Percentiles rank a stretch among this genome's conserved stretches.
These are phyloP conservation scores for Mythimna albipuncta DNA, from an alignment of 2,888 invertebrate species.

Conservation along the genomic window DNA sequence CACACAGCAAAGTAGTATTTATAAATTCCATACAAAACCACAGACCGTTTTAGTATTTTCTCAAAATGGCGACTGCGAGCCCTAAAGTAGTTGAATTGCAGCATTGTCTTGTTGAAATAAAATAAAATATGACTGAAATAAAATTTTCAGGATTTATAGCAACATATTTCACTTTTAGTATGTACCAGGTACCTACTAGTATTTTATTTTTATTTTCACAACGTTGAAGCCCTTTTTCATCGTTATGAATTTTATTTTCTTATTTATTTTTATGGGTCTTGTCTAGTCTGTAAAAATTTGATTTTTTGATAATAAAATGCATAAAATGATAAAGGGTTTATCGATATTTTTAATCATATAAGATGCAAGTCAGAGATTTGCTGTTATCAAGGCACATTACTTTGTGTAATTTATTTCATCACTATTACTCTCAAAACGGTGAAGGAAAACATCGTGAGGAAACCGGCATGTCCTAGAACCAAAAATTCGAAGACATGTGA, in stretches of 20 bases:
- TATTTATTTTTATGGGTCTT: conserved; percentile 11
- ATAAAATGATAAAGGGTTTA: neutral
- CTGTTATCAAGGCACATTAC: neutral
- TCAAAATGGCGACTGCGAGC: conserved; percentile 25
- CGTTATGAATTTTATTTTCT: conserved; percentile 27
- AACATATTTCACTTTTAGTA: conserved; percentile 53
- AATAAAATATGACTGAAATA: conserved; percentile 28
- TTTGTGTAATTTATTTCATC: no score
- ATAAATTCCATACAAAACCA: neutral
- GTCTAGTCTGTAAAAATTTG: conserved; percentile 25
- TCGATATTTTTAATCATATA: no score
- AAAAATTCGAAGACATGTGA: no score
- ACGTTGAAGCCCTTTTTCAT: conserved; percentile 22
- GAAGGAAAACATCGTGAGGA: no score
- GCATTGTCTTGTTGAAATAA: conserved; percentile 36
- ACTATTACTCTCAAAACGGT: no score
- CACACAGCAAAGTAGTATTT: neutral
- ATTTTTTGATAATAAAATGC: conserved; percentile 21
- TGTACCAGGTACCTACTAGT: conserved; percentile 22
- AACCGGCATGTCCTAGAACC: no score
- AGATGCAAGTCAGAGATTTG: neutral
- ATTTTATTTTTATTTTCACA: conserved; percentile 40
- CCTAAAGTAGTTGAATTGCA: conserved; percentile 17
- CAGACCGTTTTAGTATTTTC: neutral
- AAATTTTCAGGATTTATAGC: conserved; percentile 35